Evolutionary conservation across 2,797 vertebrate species (phyloP), one percentile per base, ranked within the genome.

Genomic region (Mareca penelope): DNA sequence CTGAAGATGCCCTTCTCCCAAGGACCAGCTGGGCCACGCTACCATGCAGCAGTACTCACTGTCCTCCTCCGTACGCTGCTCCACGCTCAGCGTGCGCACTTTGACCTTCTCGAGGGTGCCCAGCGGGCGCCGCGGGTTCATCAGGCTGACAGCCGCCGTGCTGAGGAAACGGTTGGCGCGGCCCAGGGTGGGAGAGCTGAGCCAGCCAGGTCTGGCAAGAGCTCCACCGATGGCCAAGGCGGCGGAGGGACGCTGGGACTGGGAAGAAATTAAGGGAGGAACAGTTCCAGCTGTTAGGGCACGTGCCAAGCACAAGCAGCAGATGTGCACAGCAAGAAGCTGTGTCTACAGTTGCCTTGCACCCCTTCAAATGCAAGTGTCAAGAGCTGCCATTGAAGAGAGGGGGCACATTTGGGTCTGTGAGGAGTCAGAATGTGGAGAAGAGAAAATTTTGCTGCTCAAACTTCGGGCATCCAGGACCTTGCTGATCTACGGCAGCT

Each of bases 101-200:
- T 99, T 99, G 83, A 99, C 98, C 94, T 99, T 99, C 96, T 99
- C 99, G 1, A 98, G 98, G 39, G 98, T 86, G 2, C 98, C 98
- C 18, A 99, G 97, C 17, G 99, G 98, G 91, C 99, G 97, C 21
- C 99, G 98, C 0, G 99, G 99, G 59, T 98, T 99, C 99, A 99
- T 99, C 86, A 99, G 98, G 90, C 99, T 99, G 96, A 99, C 98
- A 0, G 99, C 99, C 0, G 99, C 99, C 0, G 99, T 99, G 98
- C 99, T 99, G 85, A 99, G 98, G 95, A 99, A 99, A 33, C 99
- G 98, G 88, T 99, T 99, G 80, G 99, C 99, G 77, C 99, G 98
- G 50, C 99, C 99, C 96, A 99, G 93, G 4, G 99, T 99, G 8
- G 99, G 99, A 40, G 99, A 99, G 93, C 99, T 99, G 91, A 99